Percentiles rank a stretch among this genome's conserved stretches.
These are phyloP conservation scores for Chamaea fasciata DNA, from an alignment of 2,113 vertebrate species.

Conservation along the genomic window DNA sequence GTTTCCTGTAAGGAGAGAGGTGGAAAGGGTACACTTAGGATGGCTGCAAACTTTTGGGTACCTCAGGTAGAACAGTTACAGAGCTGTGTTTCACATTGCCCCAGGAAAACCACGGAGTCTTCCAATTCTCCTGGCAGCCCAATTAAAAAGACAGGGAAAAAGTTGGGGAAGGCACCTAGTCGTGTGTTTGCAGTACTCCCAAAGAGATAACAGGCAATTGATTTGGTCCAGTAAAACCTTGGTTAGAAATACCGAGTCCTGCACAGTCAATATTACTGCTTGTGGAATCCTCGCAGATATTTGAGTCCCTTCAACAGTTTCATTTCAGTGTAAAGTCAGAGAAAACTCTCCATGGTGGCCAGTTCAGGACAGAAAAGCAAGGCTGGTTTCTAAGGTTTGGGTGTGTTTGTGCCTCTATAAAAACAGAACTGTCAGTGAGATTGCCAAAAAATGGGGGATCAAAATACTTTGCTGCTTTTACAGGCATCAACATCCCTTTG, in stretches of 20 bases:
- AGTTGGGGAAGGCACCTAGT: neutral
- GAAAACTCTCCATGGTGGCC: neutral
- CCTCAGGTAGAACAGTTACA: neutral
- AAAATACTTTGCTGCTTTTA: neutral
- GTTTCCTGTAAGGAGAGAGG: neutral
- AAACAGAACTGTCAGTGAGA: neutral
- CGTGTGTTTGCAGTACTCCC: neutral
- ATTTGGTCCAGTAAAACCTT: neutral
- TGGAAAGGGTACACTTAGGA: neutral
- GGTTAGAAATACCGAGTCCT: neutral
- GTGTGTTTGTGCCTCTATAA: neutral
- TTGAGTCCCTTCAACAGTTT: neutral
- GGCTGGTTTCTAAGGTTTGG: neutral
- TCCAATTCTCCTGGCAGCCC: neutral
- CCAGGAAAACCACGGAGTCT: neutral
- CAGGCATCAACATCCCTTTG: neutral
- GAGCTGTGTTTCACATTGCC: neutral
- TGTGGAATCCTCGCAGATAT: neutral
- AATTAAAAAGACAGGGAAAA: neutral
- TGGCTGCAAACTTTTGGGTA: neutral
- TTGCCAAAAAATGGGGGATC: neutral
- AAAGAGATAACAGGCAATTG: neutral
- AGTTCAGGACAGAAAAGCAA: neutral
- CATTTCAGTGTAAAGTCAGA: neutral
- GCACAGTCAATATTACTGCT: neutral